Percentiles rank a stretch among this genome's conserved stretches.
Evolutionary conservation across 1,140 invertebrate species (phyloP).

Genomic region (Cecropterus lyciades): DNA sequence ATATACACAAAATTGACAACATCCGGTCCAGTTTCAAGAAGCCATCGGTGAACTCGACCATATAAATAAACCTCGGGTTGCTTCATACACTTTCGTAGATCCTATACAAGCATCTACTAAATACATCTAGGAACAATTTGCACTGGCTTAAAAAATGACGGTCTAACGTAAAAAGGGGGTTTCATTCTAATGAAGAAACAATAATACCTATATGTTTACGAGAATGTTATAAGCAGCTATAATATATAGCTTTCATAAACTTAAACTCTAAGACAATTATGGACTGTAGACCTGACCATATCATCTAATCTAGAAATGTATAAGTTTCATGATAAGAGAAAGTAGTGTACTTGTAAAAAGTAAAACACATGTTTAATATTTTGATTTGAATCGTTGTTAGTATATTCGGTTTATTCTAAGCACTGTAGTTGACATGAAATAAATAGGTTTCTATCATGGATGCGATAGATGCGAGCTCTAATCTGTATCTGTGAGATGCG

Average conservation of each 20-base stretch:
- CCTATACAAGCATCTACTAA: constrained; percentile 43
- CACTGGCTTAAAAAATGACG: constrained; percentile 25
- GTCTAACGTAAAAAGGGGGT: constrained; percentile 4
- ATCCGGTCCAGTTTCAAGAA: constrained; percentile 1
- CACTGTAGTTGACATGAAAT: no score
- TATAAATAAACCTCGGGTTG: not conserved
- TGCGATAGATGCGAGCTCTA: no score
- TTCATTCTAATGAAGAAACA: not conserved
- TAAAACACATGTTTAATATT: no score
- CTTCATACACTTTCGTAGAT: constrained; percentile 33
- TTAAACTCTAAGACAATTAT: not conserved
- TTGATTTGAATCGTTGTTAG: no score
- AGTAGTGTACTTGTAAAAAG: no score
- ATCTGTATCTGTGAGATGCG: no score
- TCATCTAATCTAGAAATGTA: not conserved
- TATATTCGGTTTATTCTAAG: no score
- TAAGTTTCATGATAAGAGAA: no score
- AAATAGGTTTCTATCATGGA: no score
- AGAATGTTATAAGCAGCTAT: not conserved
- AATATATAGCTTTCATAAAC: not conserved
- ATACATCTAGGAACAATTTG: constrained; percentile 43
- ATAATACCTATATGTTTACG: not conserved
- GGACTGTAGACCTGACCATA: not conserved
- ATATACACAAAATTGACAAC: constrained; percentile 61
- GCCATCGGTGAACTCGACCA: not conserved